phyloP scores from a whole-genome alignment of 53 echinoderm and acorn worm genomes.

The Luidia sarsii region DNA sequence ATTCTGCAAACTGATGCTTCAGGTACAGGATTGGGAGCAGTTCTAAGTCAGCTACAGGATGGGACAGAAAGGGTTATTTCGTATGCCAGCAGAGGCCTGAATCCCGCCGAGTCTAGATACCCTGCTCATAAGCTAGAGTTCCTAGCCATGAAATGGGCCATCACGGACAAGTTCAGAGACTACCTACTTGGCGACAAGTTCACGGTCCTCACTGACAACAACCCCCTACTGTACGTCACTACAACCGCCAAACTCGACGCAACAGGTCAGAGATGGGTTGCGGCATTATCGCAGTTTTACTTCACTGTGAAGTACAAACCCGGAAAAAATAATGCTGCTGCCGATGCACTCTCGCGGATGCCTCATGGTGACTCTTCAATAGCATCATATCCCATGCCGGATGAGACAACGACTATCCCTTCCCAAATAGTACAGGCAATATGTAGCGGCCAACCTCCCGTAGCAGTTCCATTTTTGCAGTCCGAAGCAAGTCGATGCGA shows the following conservation, averaged over 20 bases:
- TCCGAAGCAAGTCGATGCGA: not conserved
- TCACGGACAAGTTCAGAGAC: constrained; percentile 65
- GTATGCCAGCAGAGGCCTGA: constrained; percentile 44
- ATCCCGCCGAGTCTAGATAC: constrained; percentile 48
- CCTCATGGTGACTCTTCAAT: constrained; percentile 2
- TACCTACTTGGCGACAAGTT: constrained; percentile 61
- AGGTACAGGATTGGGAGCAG: constrained; percentile 24
- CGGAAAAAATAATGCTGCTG: constrained; percentile 37
- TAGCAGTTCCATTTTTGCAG: not conserved
- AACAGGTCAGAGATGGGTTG: constrained; percentile 44
- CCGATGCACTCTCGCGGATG: constrained; percentile 48
- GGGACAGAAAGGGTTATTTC: constrained; percentile 8
- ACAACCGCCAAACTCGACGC: constrained; percentile 61
- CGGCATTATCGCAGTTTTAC: constrained; percentile 47
- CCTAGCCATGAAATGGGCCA: constrained; percentile 68
- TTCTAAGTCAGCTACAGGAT: constrained; percentile 7
- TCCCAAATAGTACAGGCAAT: constrained; percentile 1
- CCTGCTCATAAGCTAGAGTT: constrained; percentile 69
- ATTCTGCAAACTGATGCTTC: constrained; percentile 20
- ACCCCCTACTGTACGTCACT: constrained; percentile 65
- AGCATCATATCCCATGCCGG: not conserved
- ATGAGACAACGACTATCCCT: not conserved
- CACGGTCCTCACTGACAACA: constrained; percentile 61
- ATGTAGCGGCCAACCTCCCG: not conserved
- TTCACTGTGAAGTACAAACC: constrained; percentile 49